Conservation (phyloP, 2,888 invertebrate genomes). For the Drosophila robusta region DNA sequence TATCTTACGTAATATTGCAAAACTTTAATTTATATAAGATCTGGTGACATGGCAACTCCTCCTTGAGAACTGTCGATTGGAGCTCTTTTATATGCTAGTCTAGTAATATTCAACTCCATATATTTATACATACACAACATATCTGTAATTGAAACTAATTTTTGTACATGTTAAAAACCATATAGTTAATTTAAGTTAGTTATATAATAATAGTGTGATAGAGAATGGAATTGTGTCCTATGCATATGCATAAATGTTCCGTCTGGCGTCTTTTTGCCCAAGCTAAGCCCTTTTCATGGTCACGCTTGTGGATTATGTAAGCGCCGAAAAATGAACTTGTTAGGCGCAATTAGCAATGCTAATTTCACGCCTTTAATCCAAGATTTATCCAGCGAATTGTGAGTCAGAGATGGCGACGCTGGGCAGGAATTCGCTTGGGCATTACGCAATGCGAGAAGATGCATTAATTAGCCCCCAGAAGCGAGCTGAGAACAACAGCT, state of each 20-base stretch:
- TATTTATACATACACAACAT: too few species aligned
- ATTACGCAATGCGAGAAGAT: slow-evolving; percentile 52
- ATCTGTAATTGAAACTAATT: too few species aligned
- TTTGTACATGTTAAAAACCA: background rate
- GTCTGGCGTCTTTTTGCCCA: slow-evolving; percentile 11
- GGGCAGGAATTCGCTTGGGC: slow-evolving; percentile 57
- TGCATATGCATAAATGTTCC: background rate
- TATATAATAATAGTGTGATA: too few species aligned
- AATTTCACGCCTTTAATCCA: slow-evolving; percentile 56
- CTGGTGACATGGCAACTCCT: too few species aligned
- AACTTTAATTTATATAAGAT: too few species aligned
- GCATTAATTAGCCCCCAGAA: slow-evolving; percentile 54
- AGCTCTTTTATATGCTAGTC: too few species aligned
- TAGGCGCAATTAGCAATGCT: slow-evolving; percentile 56
- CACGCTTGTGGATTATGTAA: slow-evolving; percentile 75
- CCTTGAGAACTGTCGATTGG: too few species aligned
- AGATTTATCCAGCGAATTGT: slow-evolving; percentile 22
- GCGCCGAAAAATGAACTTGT: slow-evolving; percentile 41
- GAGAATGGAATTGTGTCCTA: slow-evolving; percentile 15
- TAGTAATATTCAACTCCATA: too few species aligned
- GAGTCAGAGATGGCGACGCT: slow-evolving; percentile 24
- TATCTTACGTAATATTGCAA: too few species aligned
- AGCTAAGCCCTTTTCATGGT: slow-evolving; percentile 73
- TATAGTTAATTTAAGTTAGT: too few species aligned
- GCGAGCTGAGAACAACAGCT: slow-evolving; percentile 22